Evolutionary conservation across 2,113 vertebrate species (phyloP), one percentile per base, ranked within the genome.

Genomic region (Apodemus speciosus): DNA sequence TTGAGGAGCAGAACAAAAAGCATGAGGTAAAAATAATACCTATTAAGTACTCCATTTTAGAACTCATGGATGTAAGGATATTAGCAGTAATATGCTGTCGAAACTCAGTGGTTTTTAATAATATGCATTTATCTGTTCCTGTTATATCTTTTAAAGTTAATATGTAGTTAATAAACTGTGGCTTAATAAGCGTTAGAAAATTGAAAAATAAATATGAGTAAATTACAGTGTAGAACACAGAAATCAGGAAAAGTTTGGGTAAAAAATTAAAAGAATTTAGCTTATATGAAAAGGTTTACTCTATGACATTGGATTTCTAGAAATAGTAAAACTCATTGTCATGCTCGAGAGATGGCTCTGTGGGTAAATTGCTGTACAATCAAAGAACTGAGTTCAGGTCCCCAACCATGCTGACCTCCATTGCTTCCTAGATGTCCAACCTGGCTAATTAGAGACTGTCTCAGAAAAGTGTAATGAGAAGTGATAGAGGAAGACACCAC

Each of bases 1-100:
- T 94, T 85, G 23, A 94, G 18, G 32, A 93, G 23, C 77, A 93
- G 14, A 94, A 68, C 16, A 92, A 84, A 88, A 91, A 35, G 15
- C 18, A 85, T 93, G 35, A 94, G 35, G 20, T 75, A 84, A 85
- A 64, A 92, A 60, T 72, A 85, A 71, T 85, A 40, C 20, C 0
- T 93, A 86, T 93, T 30, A 75, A 64, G 73, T 89, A 4, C 11
- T 83, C 4, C 13, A 20, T 88, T 88, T 95, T 92, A 66, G 9
- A 93, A 92, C 60, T 76, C 18, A 30, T 75, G 5, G 80, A 49
- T 43, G 68, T 76, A 16, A 79, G 10, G 77, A 58, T 64, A 5
- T 92, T 90, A 80, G 49, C 40, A 85, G 30, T 84, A 87, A 49
- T 62, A 18, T 88, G 2, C 40, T 86, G 38, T 23, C 51, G 23